phyloP scores from a whole-genome alignment of 2,113 vertebrate species.

The Coregonus clupeaformis region DNA sequence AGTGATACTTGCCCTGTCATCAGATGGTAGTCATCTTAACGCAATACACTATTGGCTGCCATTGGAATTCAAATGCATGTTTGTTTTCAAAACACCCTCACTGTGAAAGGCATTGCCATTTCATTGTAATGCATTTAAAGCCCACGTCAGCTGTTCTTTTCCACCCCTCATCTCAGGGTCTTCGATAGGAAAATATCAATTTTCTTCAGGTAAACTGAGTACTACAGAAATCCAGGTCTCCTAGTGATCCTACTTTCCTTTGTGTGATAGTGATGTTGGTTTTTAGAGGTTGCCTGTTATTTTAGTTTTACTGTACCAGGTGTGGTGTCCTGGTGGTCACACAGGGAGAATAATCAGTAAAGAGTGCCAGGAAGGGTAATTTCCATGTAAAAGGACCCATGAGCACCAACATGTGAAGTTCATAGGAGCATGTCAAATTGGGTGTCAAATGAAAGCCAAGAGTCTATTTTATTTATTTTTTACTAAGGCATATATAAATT shows the following conservation, averaged over 20 bases:
- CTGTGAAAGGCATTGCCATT: slow-evolving; percentile 57
- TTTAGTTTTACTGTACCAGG: slow-evolving; percentile 64
- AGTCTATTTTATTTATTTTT: no score
- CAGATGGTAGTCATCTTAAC: slow-evolving; percentile 56
- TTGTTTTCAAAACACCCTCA: slow-evolving; percentile 62
- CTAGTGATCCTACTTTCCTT: neutral
- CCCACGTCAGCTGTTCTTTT: slow-evolving; percentile 36
- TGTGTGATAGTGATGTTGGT: slow-evolving; percentile 54
- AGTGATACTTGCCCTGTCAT: slow-evolving; percentile 54
- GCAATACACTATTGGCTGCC: slow-evolving; percentile 51
- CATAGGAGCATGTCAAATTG: no score
- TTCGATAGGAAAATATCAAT: slow-evolving; percentile 25
- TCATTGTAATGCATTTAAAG: slow-evolving; percentile 67
- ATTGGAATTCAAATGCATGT: slow-evolving; percentile 67
- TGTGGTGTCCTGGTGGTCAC: slow-evolving; percentile 53
- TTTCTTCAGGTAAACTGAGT: slow-evolving; percentile 29
- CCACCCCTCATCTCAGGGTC: slow-evolving; percentile 45
- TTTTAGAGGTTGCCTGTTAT: slow-evolving; percentile 36
- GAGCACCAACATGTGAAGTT: no score
- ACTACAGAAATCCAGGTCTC: slow-evolving; percentile 2
- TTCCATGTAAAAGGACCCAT: no score
- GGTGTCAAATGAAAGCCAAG: no score
- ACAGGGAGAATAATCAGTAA: slow-evolving; percentile 52
- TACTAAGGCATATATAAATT: no score
- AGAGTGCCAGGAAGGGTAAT: slow-evolving; percentile 16